A percentile compares a stretch with the other conserved stretches of the same genome.
These are phyloP conservation scores for Oreochromis spilurus DNA, from an alignment of 2,113 vertebrate species.

Conservation along the genomic window DNA sequence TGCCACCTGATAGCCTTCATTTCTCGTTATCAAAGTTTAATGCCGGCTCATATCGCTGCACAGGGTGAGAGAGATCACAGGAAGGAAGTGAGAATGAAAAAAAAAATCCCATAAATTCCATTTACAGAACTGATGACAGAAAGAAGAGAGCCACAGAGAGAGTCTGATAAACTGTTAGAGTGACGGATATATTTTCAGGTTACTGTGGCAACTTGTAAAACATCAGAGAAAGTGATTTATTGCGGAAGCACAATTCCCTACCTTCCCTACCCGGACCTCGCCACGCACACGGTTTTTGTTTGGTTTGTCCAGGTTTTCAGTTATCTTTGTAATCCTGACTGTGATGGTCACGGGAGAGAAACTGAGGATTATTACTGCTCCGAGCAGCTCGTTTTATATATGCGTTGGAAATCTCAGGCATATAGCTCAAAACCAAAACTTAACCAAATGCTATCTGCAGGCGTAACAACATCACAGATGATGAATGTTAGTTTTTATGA, in stretches of 20 bases:
- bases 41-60: background rate
- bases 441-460: background rate
- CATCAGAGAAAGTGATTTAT: background rate
- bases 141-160: background rate
- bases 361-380: background rate
- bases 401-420: background rate
- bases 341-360: background rate
- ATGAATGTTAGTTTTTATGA: background rate
- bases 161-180: background rate
- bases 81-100: background rate
- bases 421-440: background rate
- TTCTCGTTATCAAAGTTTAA: conserved; percentile 14
- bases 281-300: background rate
- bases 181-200: background rate
- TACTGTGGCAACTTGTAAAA: background rate
- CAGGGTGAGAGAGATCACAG: background rate
- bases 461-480: background rate
- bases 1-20: conserved; percentile 44
- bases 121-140: conserved; percentile 37
- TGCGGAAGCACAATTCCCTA: background rate
- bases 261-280: background rate
- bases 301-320: background rate
- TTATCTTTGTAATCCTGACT: background rate
- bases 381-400: background rate
- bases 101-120: conserved; percentile 8